phyloP scores from a whole-genome alignment of 2,797 vertebrate genomes.

The Spinus olivaceus region DNA sequence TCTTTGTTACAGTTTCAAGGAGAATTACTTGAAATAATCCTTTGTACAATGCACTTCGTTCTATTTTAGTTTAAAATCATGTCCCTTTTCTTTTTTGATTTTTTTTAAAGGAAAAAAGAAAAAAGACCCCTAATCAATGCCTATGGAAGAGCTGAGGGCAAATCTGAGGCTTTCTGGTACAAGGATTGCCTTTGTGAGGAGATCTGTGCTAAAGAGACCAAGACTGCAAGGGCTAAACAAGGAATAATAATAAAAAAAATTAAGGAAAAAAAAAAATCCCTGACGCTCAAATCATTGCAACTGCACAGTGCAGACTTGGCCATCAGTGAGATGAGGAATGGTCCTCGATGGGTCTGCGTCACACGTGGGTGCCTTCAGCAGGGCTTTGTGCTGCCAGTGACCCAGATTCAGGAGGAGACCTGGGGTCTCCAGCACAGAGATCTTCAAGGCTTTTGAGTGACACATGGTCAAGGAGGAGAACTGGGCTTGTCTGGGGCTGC shows the following conservation, averaged over 20 bases:
- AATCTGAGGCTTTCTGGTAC: conserved; percentile 67
- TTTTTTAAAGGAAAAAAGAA: conserved; percentile 53
- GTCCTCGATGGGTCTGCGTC: neutral
- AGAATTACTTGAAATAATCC: conserved; percentile 87
- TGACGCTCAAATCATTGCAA: conserved; percentile 56
- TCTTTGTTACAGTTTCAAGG: conserved; percentile 83
- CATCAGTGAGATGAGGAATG: neutral
- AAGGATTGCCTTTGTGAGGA: conserved; percentile 71
- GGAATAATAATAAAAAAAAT: conserved; percentile 13
- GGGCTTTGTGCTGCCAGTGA: conserved; percentile 32
- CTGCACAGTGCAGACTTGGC: conserved; percentile 48
- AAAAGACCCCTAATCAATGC: conserved; percentile 76
- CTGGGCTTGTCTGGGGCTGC: neutral
- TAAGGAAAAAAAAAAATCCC: neutral
- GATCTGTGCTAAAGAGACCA: conserved; percentile 62
- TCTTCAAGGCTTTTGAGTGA: conserved; percentile 32
- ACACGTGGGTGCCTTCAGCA: neutral
- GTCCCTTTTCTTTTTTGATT: conserved; percentile 76
- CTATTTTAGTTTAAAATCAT: conserved; percentile 82
- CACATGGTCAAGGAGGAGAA: conserved; percentile 45
- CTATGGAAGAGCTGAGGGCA: conserved; percentile 71
- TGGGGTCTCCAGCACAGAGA: conserved; percentile 3
- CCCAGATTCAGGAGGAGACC: conserved; percentile 56
- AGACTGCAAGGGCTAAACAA: conserved; percentile 59
- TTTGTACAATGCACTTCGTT: conserved; percentile 78